A percentile compares a stretch with the other conserved stretches of the same genome.
These are phyloP conservation scores for Corythoichthys intestinalis DNA, from an alignment of 2,113 vertebrate genomes.

Conservation along the genomic window DNA sequence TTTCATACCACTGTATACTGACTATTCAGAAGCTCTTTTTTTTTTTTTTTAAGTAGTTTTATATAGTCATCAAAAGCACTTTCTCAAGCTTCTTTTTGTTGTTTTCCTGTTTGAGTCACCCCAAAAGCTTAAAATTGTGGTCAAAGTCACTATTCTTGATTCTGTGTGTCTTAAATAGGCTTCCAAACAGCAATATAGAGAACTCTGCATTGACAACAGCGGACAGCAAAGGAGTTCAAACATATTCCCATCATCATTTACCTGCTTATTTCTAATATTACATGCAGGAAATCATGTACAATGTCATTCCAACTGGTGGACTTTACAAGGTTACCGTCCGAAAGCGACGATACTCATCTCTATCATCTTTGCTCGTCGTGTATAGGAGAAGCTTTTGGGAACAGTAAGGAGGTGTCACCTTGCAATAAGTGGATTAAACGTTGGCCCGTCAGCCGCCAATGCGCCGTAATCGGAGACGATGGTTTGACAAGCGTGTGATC, in stretches of 20 bases:
- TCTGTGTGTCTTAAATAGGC: no score
- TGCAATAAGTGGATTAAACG: conserved; percentile 1
- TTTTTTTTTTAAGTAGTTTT: no score
- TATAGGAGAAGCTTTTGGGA: not conserved
- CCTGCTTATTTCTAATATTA: not conserved
- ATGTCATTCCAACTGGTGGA: not conserved
- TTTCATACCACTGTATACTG: no score
- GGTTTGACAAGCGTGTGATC: not conserved
- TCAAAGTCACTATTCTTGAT: no score
- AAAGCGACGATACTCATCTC: not conserved
- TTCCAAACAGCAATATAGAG: no score
- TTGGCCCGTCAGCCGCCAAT: conserved; percentile 4
- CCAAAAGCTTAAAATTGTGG: no score
- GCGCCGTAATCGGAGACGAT: not conserved
- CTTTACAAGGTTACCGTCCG: not conserved
- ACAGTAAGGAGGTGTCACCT: not conserved
- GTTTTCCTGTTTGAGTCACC: no score
- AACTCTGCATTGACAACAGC: not conserved
- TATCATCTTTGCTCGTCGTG: not conserved
- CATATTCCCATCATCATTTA: not conserved
- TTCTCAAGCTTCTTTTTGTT: no score
- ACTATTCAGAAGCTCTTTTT: no score
- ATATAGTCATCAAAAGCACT: no score
- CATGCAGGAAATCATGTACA: not conserved
- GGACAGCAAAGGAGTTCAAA: not conserved